These are phyloP conservation scores for Sebastes nivosus DNA, from an alignment of 2,797 vertebrate genomes.

Conservation along the genomic window DNA sequence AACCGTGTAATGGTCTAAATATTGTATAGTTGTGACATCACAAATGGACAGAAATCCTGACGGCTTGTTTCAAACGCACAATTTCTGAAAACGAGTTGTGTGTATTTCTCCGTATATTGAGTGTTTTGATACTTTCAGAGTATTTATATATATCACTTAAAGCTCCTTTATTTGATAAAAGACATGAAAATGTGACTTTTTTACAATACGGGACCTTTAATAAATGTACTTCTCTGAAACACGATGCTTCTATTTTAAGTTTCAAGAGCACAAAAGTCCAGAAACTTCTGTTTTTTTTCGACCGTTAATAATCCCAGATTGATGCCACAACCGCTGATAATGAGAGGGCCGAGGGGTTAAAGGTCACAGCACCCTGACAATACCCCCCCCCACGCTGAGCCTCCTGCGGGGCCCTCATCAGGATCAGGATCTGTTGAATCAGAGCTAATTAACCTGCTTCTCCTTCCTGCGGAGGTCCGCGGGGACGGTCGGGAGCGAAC, in stretches of 20 bases:
- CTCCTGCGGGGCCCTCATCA: constrained; percentile 1
- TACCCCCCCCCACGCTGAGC: not conserved
- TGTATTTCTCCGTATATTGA: too few species aligned
- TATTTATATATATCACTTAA: too few species aligned
- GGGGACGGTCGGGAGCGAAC: constrained; percentile 15
- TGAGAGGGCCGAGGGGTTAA: not conserved
- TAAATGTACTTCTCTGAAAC: not conserved
- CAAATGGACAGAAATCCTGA: too few species aligned
- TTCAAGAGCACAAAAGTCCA: not conserved
- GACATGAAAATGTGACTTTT: too few species aligned
- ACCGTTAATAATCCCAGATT: not conserved
- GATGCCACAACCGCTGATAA: not conserved
- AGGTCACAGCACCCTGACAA: constrained; percentile 19
- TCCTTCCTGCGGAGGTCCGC: not conserved
- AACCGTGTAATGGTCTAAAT: too few species aligned
- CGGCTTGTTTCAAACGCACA: too few species aligned
- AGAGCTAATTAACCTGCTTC: constrained; percentile 75
- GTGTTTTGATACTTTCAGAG: too few species aligned
- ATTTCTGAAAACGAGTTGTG: too few species aligned
- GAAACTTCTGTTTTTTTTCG: not conserved
- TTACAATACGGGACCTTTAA: too few species aligned
- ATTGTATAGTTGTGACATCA: too few species aligned
- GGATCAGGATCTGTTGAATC: constrained; percentile 10
- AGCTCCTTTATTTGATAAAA: too few species aligned
- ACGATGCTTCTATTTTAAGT: not conserved